Conservation (phyloP, 2,797 vertebrate species). For the Anabacerthia variegaticeps region DNA sequence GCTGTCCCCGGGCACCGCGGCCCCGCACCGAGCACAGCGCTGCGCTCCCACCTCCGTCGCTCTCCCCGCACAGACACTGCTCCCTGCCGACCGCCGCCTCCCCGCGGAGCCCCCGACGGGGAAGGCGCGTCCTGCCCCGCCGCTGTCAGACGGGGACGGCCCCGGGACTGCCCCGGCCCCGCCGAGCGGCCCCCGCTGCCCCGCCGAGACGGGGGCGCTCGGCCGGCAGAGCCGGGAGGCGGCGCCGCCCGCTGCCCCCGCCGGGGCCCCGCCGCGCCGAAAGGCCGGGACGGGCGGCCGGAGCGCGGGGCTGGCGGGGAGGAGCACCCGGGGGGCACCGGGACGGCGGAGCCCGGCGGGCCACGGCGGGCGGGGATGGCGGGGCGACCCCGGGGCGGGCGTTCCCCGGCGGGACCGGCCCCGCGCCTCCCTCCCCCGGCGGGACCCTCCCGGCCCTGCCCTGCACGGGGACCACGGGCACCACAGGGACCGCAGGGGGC, state of each 20-base stretch:
- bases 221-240: neutral
- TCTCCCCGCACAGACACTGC: neutral
- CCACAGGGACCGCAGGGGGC: too few species aligned
- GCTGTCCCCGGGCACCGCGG: too few species aligned
- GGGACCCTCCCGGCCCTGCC: neutral
- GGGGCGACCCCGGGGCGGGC: neutral
- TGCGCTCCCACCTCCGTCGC: neutral
- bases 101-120: neutral
- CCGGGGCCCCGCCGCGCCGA: neutral
- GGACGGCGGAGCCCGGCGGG: neutral
- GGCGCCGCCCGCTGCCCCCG: neutral
- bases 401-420: neutral
- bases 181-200: neutral
- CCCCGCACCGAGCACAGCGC: neutral
- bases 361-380: neutral
- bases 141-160: conserved; percentile 33
- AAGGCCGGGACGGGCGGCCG: neutral
- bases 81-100: rapidly evolving
- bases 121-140: conserved; percentile 16
- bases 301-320: neutral
- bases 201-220: neutral
- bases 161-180: neutral
- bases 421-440: neutral
- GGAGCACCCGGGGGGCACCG: neutral
- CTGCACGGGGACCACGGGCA: too few species aligned